These are phyloP conservation scores for Marmota monax DNA, from an alignment of 2,113 vertebrate genomes.

Conservation along the genomic window DNA sequence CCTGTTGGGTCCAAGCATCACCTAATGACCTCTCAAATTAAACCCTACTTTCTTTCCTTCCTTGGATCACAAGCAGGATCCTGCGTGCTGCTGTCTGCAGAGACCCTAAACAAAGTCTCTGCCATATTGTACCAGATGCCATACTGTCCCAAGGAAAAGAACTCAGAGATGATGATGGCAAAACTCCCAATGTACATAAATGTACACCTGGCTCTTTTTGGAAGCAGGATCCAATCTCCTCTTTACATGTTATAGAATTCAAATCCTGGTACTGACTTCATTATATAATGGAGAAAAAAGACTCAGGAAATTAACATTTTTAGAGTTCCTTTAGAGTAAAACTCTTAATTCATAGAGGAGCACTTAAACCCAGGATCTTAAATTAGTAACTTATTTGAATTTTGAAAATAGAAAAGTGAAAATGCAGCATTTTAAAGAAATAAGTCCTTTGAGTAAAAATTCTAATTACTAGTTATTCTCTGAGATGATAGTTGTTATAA, in stretches of 20 bases:
- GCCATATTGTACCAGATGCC: neutral
- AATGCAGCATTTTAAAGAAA: conserved; percentile 63
- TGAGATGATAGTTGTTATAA: conserved; percentile 45
- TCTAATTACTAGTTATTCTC: conserved; percentile 63
- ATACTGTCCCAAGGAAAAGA: neutral
- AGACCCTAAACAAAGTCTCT: neutral
- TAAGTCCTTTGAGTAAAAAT: conserved; percentile 59
- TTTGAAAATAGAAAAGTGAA: conserved; percentile 65
- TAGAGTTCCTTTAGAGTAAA: conserved; percentile 38
- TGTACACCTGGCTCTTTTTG: neutral
- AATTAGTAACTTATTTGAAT: conserved; percentile 62
- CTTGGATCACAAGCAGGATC: neutral
- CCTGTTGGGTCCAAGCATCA: neutral
- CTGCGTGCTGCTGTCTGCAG: too few species aligned
- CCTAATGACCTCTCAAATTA: neutral
- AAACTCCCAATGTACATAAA: neutral
- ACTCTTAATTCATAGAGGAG: conserved; percentile 50
- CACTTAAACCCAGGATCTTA: conserved; percentile 8
- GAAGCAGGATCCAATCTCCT: neutral
- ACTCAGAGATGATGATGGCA: neutral
- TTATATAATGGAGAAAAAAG: conserved; percentile 35
- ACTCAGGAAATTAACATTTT: conserved; percentile 67
- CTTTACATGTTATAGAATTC: neutral
- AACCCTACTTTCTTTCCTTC: neutral
- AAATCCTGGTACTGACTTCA: neutral